These are phyloP conservation scores for Zygaena filipendulae DNA, from an alignment of 2,888 invertebrate genomes.

Conservation along the genomic window DNA sequence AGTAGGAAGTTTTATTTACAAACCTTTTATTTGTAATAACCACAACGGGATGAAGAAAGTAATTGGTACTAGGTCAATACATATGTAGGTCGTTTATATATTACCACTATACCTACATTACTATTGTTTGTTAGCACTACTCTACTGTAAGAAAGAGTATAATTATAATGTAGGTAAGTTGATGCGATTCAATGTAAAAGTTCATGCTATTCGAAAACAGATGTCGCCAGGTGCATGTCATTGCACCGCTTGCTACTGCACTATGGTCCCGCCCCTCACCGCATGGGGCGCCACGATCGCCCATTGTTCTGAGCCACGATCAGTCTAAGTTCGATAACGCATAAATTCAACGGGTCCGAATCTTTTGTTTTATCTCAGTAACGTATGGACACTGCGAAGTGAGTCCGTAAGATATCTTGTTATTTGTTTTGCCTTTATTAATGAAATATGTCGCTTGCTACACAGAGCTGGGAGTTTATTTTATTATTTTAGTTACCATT, in stretches of 20 bases:
- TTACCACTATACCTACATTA: too few species aligned
- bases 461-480: conserved; percentile 46
- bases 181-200: conserved; percentile 20
- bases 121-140: too few species aligned
- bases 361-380: conserved; percentile 67
- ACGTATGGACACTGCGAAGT: conserved; percentile 68
- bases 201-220: conserved; percentile 47
- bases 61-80: too few species aligned
- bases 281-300: conserved; percentile 64
- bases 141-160: too few species aligned
- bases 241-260: conserved; percentile 12
- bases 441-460: conserved; percentile 66
- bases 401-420: conserved; percentile 57
- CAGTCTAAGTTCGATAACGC: conserved; percentile 58
- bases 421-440: conserved; percentile 65
- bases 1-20: too few species aligned
- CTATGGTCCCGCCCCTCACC: conserved; percentile 38
- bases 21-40: too few species aligned
- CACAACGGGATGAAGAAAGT: too few species aligned
- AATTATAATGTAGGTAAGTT: too few species aligned
- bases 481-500: conserved; percentile 68
- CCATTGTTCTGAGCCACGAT: conserved; percentile 56
- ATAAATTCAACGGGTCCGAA: conserved; percentile 60
- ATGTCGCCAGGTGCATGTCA: conserved; percentile 39
- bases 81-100: too few species aligned